Base-by-base conservation (phyloP, 2,113 vertebrate species). In the Varanus salvator region DNA sequence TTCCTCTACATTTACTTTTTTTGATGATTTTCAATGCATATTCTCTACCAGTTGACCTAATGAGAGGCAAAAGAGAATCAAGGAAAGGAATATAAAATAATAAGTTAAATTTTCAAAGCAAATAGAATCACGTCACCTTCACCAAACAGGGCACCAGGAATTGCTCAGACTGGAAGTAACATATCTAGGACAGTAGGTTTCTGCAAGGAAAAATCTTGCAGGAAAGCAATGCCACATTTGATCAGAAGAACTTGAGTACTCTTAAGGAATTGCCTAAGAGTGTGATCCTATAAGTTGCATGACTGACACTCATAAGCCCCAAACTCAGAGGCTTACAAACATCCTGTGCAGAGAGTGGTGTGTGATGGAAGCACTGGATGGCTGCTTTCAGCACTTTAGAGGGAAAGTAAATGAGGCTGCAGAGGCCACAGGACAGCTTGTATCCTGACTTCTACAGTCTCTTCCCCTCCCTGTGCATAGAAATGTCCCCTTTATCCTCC, bases 11-110 rank as follows among this genome's bases (percentile, higher is more conserved):
- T 97, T 99, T 99, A 92, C 98, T 97, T 97, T 99, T 99, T 96
- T 98, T 99, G 93, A 99, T 99, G 95, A 99, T 99, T 98, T 99
- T 99, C 96, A 99, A 97, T 21, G 99, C 99, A 52, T 98, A 99
- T 95, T 99, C 98, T 95, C 99, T 98, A 87, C 98, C 98, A 60
- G 98, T 99, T 84, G 98, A 98, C 95, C 98, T 98, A 94, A 81
- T 89, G 91, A 95, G 90, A 94, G 54, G 92, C 68, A 31, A n/a
- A 78, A 66, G 29, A 23, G 38, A 57, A 71, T 60, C 14, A 82
- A 80, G 15, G 27, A 88, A 74, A 48, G 9, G 6, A 77, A 11
- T 7, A 82, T 5, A 77, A 19, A 90, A 76, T 89, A 60, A 80
- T 0, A 68, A n/a, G 17, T 60, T 74, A 15, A 74, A 8, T 82